Base-by-base conservation (phyloP, 2,888 invertebrate species). In the Cyclophora punctaria region DNA sequence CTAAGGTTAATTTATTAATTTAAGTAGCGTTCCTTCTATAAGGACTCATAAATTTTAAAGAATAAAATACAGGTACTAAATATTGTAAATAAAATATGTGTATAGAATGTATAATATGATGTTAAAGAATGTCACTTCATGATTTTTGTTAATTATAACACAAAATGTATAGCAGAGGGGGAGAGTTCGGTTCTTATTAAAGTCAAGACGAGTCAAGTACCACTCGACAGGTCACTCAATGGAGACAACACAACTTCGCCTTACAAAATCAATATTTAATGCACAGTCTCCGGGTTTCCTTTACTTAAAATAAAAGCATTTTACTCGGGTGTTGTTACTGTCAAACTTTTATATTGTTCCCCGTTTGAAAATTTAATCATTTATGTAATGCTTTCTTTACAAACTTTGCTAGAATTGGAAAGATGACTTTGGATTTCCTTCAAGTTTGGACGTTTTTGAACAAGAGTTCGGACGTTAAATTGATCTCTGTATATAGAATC, bases 101-200 rank as follows among this genome's bases (percentile, higher is more conserved):
- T 20, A 20, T 20, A 20, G 20, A 20, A 20, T 20, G 20, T 20
- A 20, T 20, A 20, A 20, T 20, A 20, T 20, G 20, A 20, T 20
- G 20, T 20, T 20, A 20, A 20, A 73, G 73, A 67, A 68, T 69
- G 69, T 75, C 74, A 72, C 67, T 73, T 76, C 67, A 63, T 51
- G 54, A 53, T 59, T 58, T 60, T 51, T 47, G 49, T 57, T 62
- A 62, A 55, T 51, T 59, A 57, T 20, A 20, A 20, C 20, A 20
- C 20, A 20, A 20, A 20, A 20, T 57, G 48, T 60, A 58, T 54
- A 56, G 51, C 7, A 68, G 71, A 61, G 62, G 78, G 80, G 78
- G 73, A 74, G 72, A 73, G 71, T 74, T 73, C 69, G 56, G 71
- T 70, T 66, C 80, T 85, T 85, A 81, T 83, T 83, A 83, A 80